These are phyloP conservation scores for Drosophila rellima DNA, from an alignment of 2,888 invertebrate genomes.

Conservation along the genomic window DNA sequence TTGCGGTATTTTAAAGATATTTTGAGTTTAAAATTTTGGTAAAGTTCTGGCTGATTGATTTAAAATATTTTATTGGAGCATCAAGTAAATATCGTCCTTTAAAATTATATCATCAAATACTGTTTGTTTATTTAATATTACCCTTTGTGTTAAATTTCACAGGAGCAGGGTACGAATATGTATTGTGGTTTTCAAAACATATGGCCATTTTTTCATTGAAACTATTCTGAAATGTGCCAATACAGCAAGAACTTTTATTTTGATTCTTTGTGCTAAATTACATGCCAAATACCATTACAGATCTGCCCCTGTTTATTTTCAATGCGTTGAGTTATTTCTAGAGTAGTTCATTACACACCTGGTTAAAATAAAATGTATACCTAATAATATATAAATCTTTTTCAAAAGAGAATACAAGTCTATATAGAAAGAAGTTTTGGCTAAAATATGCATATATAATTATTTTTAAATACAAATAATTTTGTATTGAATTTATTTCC, in stretches of 20 bases:
- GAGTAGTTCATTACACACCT: conserved; percentile 17
- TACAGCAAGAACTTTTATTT: conserved; percentile 33
- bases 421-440: too few species aligned
- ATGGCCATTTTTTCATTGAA: conserved; percentile 31
- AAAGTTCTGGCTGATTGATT: too few species aligned
- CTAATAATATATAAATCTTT: background rate
- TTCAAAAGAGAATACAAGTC: background rate
- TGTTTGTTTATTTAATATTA: too few species aligned
- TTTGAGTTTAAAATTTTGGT: too few species aligned
- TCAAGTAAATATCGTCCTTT: too few species aligned
- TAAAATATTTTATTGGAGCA: too few species aligned
- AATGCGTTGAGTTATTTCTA: conserved; percentile 27
- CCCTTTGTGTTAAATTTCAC: background rate
- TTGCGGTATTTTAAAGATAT: too few species aligned
- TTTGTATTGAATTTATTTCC: background rate
- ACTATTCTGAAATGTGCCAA: conserved; percentile 29
- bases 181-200: conserved; percentile 28
- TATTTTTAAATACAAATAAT: background rate
- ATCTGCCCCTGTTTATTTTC: conserved; percentile 35
- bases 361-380: conserved; percentile 5
- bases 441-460: too few species aligned
- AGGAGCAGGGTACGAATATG: background rate
- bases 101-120: too few species aligned
- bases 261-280: conserved; percentile 52
- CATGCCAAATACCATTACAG: conserved; percentile 51